These are phyloP conservation scores for Perdita meconis DNA, from an alignment of 2,888 invertebrate genomes.

Conservation along the genomic window DNA sequence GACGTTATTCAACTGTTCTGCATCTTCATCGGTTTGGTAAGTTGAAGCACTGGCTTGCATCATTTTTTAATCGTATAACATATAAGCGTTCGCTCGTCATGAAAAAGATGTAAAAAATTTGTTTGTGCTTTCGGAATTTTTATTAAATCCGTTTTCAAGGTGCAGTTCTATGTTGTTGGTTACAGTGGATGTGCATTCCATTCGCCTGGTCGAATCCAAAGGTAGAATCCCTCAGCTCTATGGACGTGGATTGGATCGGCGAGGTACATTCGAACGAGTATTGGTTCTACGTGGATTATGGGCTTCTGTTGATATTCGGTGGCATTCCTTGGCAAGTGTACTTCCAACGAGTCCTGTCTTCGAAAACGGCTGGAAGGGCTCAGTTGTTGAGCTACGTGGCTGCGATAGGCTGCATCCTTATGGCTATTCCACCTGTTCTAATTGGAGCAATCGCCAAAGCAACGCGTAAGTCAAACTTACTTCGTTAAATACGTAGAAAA, in stretches of 20 bases:
- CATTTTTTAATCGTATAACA: too few relatives aligned
- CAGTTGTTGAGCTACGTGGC: slow-evolving; percentile 98
- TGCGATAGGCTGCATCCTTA: slow-evolving; percentile 96
- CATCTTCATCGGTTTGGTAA: slow-evolving; percentile 96
- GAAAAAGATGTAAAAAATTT: too few relatives aligned
- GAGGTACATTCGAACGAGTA: slow-evolving; percentile 89
- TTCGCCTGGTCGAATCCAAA: slow-evolving; percentile 96
- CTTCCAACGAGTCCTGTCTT: slow-evolving; percentile 98
- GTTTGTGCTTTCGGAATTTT: too few relatives aligned
- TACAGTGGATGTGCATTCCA: slow-evolving; percentile 97
- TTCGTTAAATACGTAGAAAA: too few relatives aligned
- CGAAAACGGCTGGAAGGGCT: slow-evolving; percentile 96
- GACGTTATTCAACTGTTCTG: slow-evolving; percentile 99
- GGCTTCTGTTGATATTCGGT: slow-evolving; percentile 95
- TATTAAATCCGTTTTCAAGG: background rate
- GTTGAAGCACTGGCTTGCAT: slow-evolving; percentile 65
- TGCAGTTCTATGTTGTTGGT: slow-evolving; percentile 10
- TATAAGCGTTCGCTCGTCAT: too few relatives aligned
- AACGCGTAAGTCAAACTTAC: slow-evolving; percentile 88
- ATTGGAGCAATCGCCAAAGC: slow-evolving; percentile 98
- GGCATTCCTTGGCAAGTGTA: slow-evolving; percentile 99
- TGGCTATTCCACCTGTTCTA: slow-evolving; percentile 98
- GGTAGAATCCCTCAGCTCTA: slow-evolving; percentile 92
- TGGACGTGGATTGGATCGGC: slow-evolving; percentile 96
- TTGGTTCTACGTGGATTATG: slow-evolving; percentile 94